Evolutionary conservation across 1,140 invertebrate species (phyloP).

Genomic region (Adelges cooleyi): DNA sequence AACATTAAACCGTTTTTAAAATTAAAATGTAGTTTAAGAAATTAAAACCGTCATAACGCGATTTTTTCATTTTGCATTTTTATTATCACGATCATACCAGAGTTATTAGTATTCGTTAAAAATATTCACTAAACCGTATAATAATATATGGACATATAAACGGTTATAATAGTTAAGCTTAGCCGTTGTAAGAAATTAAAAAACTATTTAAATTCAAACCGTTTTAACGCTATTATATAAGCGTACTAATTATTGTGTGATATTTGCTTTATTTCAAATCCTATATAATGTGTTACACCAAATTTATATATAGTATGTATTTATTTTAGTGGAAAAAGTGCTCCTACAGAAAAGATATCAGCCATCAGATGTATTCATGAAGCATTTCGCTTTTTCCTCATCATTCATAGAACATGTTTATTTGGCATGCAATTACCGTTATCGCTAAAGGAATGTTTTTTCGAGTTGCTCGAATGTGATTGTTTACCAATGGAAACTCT

Average conservation of each 20-base stretch:
- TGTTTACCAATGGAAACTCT: conserved; percentile 16
- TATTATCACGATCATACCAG: too few relatives aligned
- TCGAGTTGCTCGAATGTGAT: not conserved
- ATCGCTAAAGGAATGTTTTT: not conserved
- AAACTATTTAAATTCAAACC: not conserved
- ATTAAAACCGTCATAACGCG: too few relatives aligned
- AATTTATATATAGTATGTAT: not conserved
- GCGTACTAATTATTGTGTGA: not conserved
- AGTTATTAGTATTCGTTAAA: too few relatives aligned
- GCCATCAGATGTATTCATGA: conserved; percentile 21
- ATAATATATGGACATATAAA: not conserved
- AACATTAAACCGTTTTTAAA: too few relatives aligned
- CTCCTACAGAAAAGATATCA: conserved; percentile 1
- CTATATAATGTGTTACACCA: not conserved
- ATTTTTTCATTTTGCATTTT: too few relatives aligned
- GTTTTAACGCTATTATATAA: not conserved
- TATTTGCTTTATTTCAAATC: not conserved
- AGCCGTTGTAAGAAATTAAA: not conserved
- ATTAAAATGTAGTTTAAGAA: too few relatives aligned
- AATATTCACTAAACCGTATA: not conserved
- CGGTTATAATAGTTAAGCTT: not conserved
- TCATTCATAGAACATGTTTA: not conserved
- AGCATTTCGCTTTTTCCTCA: conserved; percentile 18
- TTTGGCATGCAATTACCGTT: not conserved
- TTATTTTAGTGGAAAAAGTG: conserved; percentile 6